Evolutionary conservation across 2,113 vertebrate species (phyloP).

Genomic region (Zosterops borbonicus): DNA sequence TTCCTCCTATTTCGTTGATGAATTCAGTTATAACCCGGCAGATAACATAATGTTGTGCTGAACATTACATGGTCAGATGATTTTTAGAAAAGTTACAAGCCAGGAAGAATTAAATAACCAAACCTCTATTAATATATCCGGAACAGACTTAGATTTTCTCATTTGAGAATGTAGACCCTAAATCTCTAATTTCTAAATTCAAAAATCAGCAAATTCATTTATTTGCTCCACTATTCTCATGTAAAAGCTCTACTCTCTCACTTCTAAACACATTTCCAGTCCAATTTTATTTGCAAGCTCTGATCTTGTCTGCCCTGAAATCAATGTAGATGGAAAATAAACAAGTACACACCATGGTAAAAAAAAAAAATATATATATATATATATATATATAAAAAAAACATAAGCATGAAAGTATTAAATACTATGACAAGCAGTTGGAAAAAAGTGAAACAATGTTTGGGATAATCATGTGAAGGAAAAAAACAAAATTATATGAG

Average conservation of each 20-base stretch:
- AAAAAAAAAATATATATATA: too few relatives aligned
- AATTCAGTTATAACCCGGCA: neutral
- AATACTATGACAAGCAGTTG: neutral
- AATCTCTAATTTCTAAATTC: neutral
- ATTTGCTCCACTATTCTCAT: neutral
- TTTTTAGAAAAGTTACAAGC: neutral
- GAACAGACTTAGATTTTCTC: neutral
- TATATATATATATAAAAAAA: neutral
- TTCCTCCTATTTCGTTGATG: neutral
- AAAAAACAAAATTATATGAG: neutral
- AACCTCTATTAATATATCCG: neutral
- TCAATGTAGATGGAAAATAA: neutral
- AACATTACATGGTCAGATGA: neutral
- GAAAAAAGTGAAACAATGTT: neutral
- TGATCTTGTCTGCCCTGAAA: neutral
- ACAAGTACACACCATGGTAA: neutral
- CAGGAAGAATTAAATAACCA: neutral
- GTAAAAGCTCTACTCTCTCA: neutral
- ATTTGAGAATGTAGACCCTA: neutral
- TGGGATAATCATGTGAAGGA: neutral
- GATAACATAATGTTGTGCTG: neutral
- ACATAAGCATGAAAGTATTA: neutral
- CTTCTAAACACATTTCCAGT: neutral
- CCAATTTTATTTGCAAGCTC: neutral
- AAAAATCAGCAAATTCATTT: neutral